Conservation (phyloP, 2,888 invertebrate species). For the Scaptomyza flava region DNA sequence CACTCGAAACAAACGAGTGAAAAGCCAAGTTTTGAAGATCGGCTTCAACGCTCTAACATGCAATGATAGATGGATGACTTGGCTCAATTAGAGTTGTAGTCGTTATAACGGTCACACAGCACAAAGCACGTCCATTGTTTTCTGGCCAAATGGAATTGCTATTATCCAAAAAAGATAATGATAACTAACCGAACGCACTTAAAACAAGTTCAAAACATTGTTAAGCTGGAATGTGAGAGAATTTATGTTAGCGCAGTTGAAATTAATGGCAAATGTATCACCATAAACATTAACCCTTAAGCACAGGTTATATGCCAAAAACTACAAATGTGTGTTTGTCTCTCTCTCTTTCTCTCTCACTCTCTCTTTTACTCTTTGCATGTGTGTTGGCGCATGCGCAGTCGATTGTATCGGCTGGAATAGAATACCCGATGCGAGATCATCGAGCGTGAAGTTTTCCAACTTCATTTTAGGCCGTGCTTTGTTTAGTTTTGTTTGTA, state of each 20-base stretch:
- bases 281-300: slow-evolving; percentile 53
- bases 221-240: slow-evolving; percentile 14
- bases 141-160: slow-evolving; percentile 46
- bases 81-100: slow-evolving; percentile 36
- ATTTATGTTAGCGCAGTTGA: slow-evolving; percentile 3
- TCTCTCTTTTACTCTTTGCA: slow-evolving; percentile 3
- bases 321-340: slow-evolving; percentile 10
- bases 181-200: slow-evolving; percentile 47
- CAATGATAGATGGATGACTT: slow-evolving; percentile 1
- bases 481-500: slow-evolving; percentile 58
- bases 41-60: background rate
- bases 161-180: slow-evolving; percentile 46
- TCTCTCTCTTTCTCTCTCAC: slow-evolving; percentile 2
- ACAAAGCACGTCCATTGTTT: slow-evolving; percentile 47
- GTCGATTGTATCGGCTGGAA: slow-evolving; percentile 58
- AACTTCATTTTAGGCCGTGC: slow-evolving; percentile 66
- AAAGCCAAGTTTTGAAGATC: background rate
- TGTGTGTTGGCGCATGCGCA: slow-evolving; percentile 61
- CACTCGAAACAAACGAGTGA: background rate
- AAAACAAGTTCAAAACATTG: slow-evolving; percentile 50
- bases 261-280: slow-evolving; percentile 41
- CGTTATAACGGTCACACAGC: slow-evolving; percentile 45
- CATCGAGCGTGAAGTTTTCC: slow-evolving; percentile 65
- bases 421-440: slow-evolving; percentile 65
- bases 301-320: slow-evolving; percentile 45